Evolutionary conservation across 2,888 invertebrate species (phyloP).

Genomic region (Ectemnius continuus): DNA sequence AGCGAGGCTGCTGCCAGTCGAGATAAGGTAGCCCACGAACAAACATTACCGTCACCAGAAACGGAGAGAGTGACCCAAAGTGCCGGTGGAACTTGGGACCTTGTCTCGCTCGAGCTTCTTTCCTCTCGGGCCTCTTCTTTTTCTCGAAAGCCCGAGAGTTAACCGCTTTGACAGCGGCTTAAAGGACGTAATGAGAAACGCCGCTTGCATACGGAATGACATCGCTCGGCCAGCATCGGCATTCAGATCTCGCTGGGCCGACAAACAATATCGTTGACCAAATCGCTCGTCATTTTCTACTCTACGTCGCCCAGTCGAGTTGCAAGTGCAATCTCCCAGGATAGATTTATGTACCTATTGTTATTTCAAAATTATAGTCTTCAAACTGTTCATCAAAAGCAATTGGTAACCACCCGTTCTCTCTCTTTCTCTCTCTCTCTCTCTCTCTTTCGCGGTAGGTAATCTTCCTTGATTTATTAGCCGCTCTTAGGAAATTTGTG

Average conservation of each 20-base stretch:
- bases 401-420: too few relatives aligned
- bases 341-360: neutral
- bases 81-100: constrained; percentile 17
- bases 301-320: constrained; percentile 36
- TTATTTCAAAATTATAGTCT: neutral
- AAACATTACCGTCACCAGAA: constrained; percentile 67
- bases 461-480: too few relatives aligned
- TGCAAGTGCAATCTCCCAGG: too few relatives aligned
- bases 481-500: too few relatives aligned
- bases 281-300: constrained; percentile 47
- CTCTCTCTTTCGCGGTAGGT: too few relatives aligned
- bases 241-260: constrained; percentile 50
- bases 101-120: constrained; percentile 16
- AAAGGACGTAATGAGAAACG: constrained; percentile 56
- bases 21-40: constrained; percentile 65
- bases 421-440: too few relatives aligned
- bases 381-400: too few relatives aligned
- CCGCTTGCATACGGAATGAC: constrained; percentile 51
- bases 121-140: neutral
- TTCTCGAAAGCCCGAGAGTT: constrained; percentile 15
- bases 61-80: constrained; percentile 54
- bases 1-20: constrained; percentile 37
- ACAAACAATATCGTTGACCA: constrained; percentile 49
- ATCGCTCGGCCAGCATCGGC: constrained; percentile 37
- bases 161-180: constrained; percentile 48